Conservation (phyloP, 2,888 invertebrate genomes). For the Lepidonotus clava region DNA sequence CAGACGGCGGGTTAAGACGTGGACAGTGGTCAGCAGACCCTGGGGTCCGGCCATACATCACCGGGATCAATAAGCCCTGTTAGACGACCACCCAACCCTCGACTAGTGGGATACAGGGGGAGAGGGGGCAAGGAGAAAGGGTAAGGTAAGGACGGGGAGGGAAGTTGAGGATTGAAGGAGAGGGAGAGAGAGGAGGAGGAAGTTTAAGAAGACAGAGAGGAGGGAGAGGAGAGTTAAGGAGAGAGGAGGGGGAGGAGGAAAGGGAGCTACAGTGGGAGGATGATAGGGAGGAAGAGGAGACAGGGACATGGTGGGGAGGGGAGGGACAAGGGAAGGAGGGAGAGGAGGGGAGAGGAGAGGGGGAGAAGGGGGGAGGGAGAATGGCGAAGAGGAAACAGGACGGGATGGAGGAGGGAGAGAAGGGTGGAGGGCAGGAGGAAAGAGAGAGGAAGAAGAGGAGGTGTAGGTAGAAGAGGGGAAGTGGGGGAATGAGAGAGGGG, state of each 20-base stretch:
- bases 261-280: not conserved
- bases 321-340: not conserved
- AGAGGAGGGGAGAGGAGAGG: not conserved
- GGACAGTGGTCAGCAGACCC: not conserved
- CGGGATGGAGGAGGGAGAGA: not conserved
- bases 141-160: not conserved
- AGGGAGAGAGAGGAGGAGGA: not conserved
- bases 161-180: not conserved
- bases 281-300: not conserved
- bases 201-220: not conserved
- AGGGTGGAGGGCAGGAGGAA: not conserved
- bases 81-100: not conserved
- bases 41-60: not conserved
- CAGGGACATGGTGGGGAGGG: not conserved
- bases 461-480: too few species aligned
- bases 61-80: constrained; percentile 19
- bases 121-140: not conserved
- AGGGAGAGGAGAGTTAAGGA: not conserved
- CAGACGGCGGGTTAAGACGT: not conserved
- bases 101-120: too few species aligned
- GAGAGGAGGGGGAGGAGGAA: not conserved
- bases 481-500: too few species aligned
- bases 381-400: not conserved
- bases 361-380: not conserved
- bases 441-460: too few species aligned